These are phyloP conservation scores for Sisyra nigra DNA, from an alignment of 2,888 invertebrate species.

Conservation along the genomic window DNA sequence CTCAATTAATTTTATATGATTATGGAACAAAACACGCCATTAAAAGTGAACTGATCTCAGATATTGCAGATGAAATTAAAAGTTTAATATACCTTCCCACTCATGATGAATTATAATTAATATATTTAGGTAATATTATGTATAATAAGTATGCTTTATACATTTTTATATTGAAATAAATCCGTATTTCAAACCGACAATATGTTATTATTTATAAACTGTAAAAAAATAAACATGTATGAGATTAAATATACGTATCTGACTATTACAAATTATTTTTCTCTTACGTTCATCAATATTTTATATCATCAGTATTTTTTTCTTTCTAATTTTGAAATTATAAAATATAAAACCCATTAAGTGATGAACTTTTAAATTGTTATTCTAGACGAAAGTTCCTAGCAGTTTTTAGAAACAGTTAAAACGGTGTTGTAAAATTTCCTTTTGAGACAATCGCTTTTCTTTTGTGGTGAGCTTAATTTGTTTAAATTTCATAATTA, in stretches of 20 bases:
- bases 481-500: too few species aligned
- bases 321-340: constrained; percentile 25
- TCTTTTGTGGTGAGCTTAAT: too few species aligned
- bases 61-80: constrained; percentile 6
- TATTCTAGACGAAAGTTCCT: too few species aligned
- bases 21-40: neutral
- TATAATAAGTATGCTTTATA: neutral
- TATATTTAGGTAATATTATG: too few species aligned
- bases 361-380: too few species aligned
- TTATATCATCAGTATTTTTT: constrained; percentile 22
- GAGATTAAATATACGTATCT: neutral
- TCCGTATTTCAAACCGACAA: neutral
- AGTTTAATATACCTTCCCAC: neutral
- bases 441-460: too few species aligned
- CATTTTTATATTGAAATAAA: neutral
- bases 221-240: neutral
- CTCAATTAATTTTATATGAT: neutral
- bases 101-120: constrained; percentile 3
- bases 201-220: neutral
- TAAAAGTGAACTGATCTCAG: neutral
- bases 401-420: too few species aligned
- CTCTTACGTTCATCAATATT: constrained; percentile 23
- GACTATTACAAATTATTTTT: neutral
- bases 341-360: too few species aligned
- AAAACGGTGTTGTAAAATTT: too few species aligned